Evolutionary conservation across 1,140 invertebrate species (phyloP), one percentile per base, ranked within the genome.

Genomic region (Hestina assimilis): DNA sequence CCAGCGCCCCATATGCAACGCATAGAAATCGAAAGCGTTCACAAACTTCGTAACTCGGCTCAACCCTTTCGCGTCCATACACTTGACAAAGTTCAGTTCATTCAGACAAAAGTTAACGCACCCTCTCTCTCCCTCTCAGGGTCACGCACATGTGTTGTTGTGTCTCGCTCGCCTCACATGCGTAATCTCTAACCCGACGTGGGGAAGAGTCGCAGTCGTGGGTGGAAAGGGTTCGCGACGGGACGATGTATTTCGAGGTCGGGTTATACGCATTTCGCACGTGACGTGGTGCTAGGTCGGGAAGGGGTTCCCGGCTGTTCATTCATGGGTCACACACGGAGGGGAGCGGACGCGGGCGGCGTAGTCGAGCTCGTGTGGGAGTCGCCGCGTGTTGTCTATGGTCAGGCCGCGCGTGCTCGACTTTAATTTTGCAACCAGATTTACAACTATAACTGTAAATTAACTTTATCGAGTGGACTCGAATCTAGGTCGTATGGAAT

Each of bases 371-470:
- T 51, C 41, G 75, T 82, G 79, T 83, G 74, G 80, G 79, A 82
- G 79, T 74, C 66, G 66, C 76, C 70, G 70, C 69, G 68, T 62
- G 79, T 84, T 83, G 84, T 83, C 78, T 81, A 72, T 81, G 84
- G 81, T 83, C 83, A 83, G 83, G 80, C 78, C 64, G 72, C 79
- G 78, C 79, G 80, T 80, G 78, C 69, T 68, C 55, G 73, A 75
- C 77, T 72, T 83, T 83, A 79, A 87, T 87, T 83, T 85, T 83
- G 84, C 80, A 87, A 87, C 77, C 72, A 83, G 80, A 87, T 85
- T 85, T 87, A 83, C 77, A 83, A 82, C 84, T 83, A 85, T 85
- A 87, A 87, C 83, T 83, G 82, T 87, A 87, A 85, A 87, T 87
- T 85, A 83, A 84, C 74, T 87, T 85, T 87, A 85, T 84, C 82